Conservation (phyloP, 1,140 invertebrate genomes). For the Anastrepha obliqua region DNA sequence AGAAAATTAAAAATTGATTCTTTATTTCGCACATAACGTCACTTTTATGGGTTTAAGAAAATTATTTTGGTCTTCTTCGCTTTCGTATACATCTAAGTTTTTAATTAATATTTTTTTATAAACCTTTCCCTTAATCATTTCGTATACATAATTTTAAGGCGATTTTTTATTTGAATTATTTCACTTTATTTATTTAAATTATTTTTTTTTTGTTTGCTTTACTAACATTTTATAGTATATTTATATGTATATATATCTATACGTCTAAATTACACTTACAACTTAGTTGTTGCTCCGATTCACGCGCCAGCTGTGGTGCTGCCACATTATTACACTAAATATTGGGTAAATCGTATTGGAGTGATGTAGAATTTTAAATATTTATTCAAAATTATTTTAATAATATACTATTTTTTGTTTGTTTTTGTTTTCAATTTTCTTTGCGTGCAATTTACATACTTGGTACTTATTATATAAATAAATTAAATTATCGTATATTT, state of each 20-base stretch:
- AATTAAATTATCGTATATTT: constrained; percentile 43
- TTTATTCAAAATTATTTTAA: constrained; percentile 34
- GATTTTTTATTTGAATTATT: not conserved
- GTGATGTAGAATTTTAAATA: constrained; percentile 19
- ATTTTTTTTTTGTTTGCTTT: not conserved
- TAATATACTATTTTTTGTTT: not conserved
- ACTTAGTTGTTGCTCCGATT: constrained; percentile 9
- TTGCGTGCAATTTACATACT: constrained; percentile 32
- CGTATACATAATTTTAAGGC: constrained; percentile 57
- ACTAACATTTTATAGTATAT: constrained; percentile 11
- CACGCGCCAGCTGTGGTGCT: constrained; percentile 1
- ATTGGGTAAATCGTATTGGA: constrained; percentile 45
- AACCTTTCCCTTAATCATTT: constrained; percentile 62
- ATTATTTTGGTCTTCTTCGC: not conserved
- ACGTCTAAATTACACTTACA: constrained; percentile 32
- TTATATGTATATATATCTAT: not conserved
- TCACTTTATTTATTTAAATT: constrained; percentile 11
- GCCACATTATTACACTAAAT: constrained; percentile 44
- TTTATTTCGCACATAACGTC: too few species aligned
- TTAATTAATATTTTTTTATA: constrained; percentile 58
- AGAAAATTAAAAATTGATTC: not conserved
- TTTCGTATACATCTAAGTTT: constrained; percentile 31
- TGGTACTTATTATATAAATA: not conserved
- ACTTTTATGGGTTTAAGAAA: too few species aligned
- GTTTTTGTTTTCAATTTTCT: not conserved